Evolutionary conservation across 2,797 vertebrate species (phyloP), one percentile per base, ranked within the genome.

Genomic region (Syngnathus rostellatus): DNA sequence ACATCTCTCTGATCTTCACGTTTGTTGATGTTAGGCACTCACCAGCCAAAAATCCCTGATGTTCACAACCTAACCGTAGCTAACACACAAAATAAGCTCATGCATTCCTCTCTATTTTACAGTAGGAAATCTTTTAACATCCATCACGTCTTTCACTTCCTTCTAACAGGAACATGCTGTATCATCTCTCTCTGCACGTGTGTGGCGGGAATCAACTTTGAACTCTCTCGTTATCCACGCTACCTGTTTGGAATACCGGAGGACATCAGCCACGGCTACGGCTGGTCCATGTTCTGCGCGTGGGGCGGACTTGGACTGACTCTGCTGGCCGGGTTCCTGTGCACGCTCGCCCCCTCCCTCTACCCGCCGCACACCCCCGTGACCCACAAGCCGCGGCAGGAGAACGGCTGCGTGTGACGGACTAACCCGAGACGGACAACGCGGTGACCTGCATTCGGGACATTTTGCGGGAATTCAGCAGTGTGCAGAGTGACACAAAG

Each of bases 221-320:
- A 96, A 86, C 82, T 96, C 16, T 95, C 94, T 0, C 94, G 94
- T 70, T 95, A 94, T 59, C 94, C 94, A 1, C 94, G 94, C 76
- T 92, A 93, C 55, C 91, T 96, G 81, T 96, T 94, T 16, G 92
- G 94, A 66, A 92, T 96, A 69, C 94, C 94, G 0, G 94, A 96
- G 82, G 94, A 96, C 86, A 95, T 96, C 91, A 93, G 94, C 74
- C 94, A 96, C 54, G 94, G 94, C 67, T 96, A 96, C 57, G 94
- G 94, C 76, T 96, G 94, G 94, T 96, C 94, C 79, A 96, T 96
- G 94, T 96, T 96, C 77, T 96, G 94, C 66, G 94, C 94, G 8
- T 96, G 94, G 94, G 94, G 93, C 0, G 94, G 94, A 64, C 89
- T 96, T 82, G 94, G 94, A 74, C 93, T 96, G 55, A 95, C 94